Conservation (phyloP, 2,113 vertebrate genomes). For the Marcusenius ussheri region DNA sequence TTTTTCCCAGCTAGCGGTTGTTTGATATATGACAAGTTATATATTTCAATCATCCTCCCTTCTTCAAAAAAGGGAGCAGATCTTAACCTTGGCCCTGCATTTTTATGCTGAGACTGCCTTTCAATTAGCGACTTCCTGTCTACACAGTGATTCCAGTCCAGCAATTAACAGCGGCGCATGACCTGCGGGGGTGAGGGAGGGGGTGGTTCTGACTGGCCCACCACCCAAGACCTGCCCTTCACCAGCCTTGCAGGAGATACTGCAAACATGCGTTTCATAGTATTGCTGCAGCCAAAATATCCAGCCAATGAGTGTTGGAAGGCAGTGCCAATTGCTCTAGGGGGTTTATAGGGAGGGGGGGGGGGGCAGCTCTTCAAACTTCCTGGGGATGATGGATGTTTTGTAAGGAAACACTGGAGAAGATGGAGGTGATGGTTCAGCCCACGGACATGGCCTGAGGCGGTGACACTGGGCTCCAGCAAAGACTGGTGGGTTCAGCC, state of each 20-base stretch:
- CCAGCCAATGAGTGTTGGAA: not conserved
- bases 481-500: not conserved
- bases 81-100: not conserved
- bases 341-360: not conserved
- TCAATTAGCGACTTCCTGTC: slow-evolving; percentile 5
- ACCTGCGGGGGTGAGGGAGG: not conserved
- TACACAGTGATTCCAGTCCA: not conserved
- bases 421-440: not conserved
- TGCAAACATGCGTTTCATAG: not conserved
- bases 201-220: not conserved
- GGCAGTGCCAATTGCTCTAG: not conserved
- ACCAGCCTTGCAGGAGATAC: not conserved
- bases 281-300: not conserved
- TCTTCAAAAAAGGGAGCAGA: not conserved
- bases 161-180: not conserved
- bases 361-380: not conserved
- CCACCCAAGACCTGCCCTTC: not conserved
- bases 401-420: not conserved
- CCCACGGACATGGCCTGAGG: not conserved
- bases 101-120: not conserved
- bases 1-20: not conserved
- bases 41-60: not conserved
- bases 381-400: not conserved
- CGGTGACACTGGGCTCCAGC: not conserved
- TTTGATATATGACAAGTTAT: not conserved